These are phyloP conservation scores for Xyrauchen texanus DNA, from an alignment of 2,113 vertebrate species.

Conservation along the genomic window DNA sequence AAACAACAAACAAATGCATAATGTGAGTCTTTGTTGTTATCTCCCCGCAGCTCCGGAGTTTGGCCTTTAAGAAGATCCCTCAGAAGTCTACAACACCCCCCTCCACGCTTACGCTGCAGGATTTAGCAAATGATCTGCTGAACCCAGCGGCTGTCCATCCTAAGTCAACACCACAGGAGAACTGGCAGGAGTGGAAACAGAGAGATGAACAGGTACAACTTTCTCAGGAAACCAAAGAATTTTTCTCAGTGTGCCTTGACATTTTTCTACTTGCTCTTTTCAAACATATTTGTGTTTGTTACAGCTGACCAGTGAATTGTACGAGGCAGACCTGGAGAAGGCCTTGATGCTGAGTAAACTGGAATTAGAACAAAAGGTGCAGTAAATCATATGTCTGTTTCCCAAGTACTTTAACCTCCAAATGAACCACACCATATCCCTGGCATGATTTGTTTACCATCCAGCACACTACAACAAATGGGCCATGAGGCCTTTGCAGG, in stretches of 20 bases:
- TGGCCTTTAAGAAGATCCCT: slow-evolving; percentile 94
- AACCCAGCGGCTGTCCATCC: slow-evolving; percentile 64
- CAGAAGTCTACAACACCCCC: slow-evolving; percentile 79
- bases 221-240: background rate
- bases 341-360: slow-evolving; percentile 92
- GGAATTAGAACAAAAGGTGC: slow-evolving; percentile 85
- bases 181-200: slow-evolving; percentile 92
- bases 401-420: too few species aligned
- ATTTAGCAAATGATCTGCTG: slow-evolving; percentile 78
- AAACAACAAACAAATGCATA: background rate
- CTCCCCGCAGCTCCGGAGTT: slow-evolving; percentile 81
- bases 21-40: background rate
- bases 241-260: background rate
- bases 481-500: too few species aligned
- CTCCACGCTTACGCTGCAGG: slow-evolving; percentile 64
- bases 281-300: slow-evolving; percentile 25
- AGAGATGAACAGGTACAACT: slow-evolving; percentile 86
- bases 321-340: slow-evolving; percentile 94
- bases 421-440: background rate
- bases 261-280: background rate
- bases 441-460: too few species aligned
- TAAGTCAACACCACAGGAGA: slow-evolving; percentile 70
- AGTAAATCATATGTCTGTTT: slow-evolving; percentile 54
- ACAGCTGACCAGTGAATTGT: slow-evolving; percentile 90
- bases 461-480: too few species aligned